Percentiles rank a stretch among this genome's conserved stretches.
Evolutionary conservation across 2,888 invertebrate species (phyloP).

Genomic region (Tetropium fuscum): DNA sequence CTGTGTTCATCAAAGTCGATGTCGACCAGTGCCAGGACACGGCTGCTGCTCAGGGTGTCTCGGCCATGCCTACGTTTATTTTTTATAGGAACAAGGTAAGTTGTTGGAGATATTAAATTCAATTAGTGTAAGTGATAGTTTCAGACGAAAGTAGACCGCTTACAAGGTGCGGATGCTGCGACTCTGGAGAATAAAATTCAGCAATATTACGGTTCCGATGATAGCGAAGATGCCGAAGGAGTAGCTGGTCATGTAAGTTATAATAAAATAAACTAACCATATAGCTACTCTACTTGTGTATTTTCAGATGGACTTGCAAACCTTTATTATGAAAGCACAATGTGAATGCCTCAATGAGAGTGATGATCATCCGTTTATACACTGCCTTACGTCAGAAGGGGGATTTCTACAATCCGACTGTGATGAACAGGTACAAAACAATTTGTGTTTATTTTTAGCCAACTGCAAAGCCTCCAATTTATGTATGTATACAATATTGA

Average conservation of each 20-base stretch:
- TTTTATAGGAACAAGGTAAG: conserved; percentile 87
- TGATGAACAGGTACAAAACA: conserved; percentile 81
- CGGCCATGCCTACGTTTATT: conserved; percentile 98
- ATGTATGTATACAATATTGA: too few species aligned
- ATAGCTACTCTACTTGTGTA: conserved; percentile 5
- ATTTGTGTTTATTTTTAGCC: not conserved
- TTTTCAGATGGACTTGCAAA: conserved; percentile 87
- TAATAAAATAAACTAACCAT: not conserved
- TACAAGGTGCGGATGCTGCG: conserved; percentile 89
- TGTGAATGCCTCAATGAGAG: conserved; percentile 97
- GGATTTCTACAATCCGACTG: conserved; percentile 88
- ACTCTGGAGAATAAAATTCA: conserved; percentile 90
- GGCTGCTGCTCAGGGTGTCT: conserved; percentile 88
- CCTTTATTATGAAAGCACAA: conserved; percentile 88
- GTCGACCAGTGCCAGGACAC: conserved; percentile 94
- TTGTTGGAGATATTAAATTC: not conserved
- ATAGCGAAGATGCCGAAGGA: conserved; percentile 74
- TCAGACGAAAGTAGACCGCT: conserved; percentile 83
- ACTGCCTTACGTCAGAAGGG: conserved; percentile 75
- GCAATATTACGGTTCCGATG: conserved; percentile 81
- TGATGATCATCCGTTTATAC: conserved; percentile 88
- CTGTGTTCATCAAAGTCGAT: conserved; percentile 94
- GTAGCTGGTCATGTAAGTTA: conserved; percentile 86
- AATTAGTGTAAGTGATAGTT: conserved; percentile 49
- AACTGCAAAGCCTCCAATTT: too few species aligned